These are phyloP conservation scores for Podarcis muralis DNA, from an alignment of 2,113 vertebrate genomes.

Conservation along the genomic window DNA sequence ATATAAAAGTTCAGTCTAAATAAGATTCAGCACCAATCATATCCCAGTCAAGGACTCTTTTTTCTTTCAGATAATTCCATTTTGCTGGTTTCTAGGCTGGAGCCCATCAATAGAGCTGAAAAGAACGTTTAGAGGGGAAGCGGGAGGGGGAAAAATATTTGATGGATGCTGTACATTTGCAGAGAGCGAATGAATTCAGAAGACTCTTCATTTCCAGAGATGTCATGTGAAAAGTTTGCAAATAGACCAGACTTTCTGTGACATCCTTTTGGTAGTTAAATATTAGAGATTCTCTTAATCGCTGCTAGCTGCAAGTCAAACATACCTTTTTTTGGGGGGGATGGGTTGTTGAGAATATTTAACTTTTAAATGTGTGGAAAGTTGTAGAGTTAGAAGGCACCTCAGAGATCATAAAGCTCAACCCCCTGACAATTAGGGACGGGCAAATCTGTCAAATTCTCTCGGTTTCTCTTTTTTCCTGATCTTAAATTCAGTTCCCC, in stretches of 20 bases:
- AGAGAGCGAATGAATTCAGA: background rate
- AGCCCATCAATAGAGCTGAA: background rate
- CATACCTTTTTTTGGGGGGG: background rate
- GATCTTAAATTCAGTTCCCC: no score
- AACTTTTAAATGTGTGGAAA: background rate
- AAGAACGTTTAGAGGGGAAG: background rate
- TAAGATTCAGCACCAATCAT: conserved; percentile 60
- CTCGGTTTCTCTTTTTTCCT: no score
- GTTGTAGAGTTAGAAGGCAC: background rate
- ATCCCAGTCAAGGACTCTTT: conserved; percentile 51
- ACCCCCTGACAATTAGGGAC: no score
- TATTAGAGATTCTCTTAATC: background rate
- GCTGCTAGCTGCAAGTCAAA: background rate
- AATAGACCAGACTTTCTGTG: background rate
- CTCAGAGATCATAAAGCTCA: background rate
- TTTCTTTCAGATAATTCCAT: conserved; percentile 58
- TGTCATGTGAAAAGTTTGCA: conserved; percentile 6
- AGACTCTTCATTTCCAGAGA: background rate
- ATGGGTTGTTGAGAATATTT: background rate
- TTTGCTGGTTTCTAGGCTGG: background rate
- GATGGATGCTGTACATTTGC: conserved; percentile 1
- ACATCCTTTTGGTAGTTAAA: background rate
- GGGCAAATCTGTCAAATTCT: no score
- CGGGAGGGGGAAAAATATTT: background rate
- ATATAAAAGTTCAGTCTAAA: conserved; percentile 63